Evolutionary conservation across 1,140 invertebrate genomes (phyloP), one percentile per base, ranked within the genome.

Genomic region (Nasonia giraulti): DNA sequence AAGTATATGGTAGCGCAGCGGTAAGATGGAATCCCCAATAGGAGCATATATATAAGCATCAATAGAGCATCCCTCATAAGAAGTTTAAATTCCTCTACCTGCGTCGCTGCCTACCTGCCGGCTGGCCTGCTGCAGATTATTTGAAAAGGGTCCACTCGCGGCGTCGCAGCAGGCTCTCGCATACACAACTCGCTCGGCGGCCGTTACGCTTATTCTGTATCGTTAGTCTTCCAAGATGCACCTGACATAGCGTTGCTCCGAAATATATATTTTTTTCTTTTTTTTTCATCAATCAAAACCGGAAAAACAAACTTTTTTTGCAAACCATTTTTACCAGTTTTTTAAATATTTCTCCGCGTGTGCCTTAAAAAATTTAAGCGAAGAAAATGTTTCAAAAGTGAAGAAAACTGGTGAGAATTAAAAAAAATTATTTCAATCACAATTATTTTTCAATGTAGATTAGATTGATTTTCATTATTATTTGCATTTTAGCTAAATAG

Each of bases 41-140:
- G 20, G 55, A 6, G 33, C 33, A 37, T 6, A 37, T 62, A 14
- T 23, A 23, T 23, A 23, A 23, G 17, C 55, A 62, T 62, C 55
- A 62, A 62, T 62, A 62, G 40, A 62, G 2, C 6, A 62, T 17
- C 69, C 23, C 27, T 71, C 31, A 33, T 31, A 75, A 44, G 50
- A 50, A 7, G n/a, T 83, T 83, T 78, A 83, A 83, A 69, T 69
- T 77, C 81, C 62, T 23, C 17, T 76, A 82, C 82, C 81, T 82
- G 73, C 50, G 33, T 23, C 69, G 8, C 17, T 47, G 71, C 40
- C 81, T 83, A 23, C 44, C 82, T 23, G 78, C 33, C 27, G 33
- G 82, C 5, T n/a, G 31, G 68, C 31, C 23, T 71, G 31, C 68
- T 71, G 27, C 27, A 23, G 50, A n/a, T n/a, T 14, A 77, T 78